A percentile compares a stretch with the other conserved stretches of the same genome.
phyloP scores from a whole-genome alignment of 2,797 vertebrate genomes.

The Fringilla coelebs region DNA sequence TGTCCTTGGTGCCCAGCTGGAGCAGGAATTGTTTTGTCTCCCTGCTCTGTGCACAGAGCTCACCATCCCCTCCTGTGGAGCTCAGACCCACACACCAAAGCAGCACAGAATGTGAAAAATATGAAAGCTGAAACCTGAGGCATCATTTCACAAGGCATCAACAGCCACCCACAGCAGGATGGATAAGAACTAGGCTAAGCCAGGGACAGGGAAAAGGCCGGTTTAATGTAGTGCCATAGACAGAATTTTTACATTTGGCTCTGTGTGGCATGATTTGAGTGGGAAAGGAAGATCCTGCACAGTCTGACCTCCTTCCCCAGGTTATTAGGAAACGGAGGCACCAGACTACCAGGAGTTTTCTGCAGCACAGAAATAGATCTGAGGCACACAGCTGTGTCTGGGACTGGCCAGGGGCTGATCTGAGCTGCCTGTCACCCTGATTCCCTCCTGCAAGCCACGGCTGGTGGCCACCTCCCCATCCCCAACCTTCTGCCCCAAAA shows the following conservation, averaged over 20 bases:
- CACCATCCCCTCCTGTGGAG: accelerated
- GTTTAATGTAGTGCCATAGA: not conserved
- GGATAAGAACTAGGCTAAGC: not conserved
- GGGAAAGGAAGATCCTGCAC: not conserved
- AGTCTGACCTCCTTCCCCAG: not conserved
- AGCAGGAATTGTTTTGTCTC: not conserved
- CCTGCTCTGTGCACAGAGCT: not conserved
- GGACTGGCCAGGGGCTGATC: not conserved
- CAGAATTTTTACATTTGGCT: not conserved
- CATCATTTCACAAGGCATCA: not conserved
- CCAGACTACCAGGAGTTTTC: not conserved
- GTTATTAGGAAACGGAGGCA: not conserved
- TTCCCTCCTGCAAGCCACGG: not conserved
- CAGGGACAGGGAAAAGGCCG: not conserved
- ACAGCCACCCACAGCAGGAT: not conserved
- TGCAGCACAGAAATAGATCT: not conserved
- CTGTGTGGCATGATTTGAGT: accelerated
- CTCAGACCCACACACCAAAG: not conserved
- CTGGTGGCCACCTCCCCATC: not conserved
- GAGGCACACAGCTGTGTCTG: not conserved
- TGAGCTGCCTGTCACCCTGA: not conserved
- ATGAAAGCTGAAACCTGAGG: not conserved
- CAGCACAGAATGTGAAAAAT: not conserved
- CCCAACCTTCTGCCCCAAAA: not conserved
- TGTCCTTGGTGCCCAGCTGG: not conserved